These are phyloP conservation scores for Brenthis hecate DNA, from an alignment of 2,888 invertebrate genomes.

Conservation along the genomic window DNA sequence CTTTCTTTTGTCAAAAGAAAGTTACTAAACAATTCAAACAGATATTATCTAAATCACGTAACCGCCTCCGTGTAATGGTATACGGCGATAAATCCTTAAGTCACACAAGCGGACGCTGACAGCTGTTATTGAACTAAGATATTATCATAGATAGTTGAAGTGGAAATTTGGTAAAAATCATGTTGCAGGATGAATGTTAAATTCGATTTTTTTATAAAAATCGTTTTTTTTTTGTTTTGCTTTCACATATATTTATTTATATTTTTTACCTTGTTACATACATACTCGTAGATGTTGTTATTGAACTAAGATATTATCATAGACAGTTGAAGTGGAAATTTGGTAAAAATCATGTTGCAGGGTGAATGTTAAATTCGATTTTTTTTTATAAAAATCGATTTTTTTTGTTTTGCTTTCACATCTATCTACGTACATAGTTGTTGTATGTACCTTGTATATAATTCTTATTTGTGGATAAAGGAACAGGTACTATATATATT, in stretches of 20 bases:
- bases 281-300: background rate
- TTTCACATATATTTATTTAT: no score
- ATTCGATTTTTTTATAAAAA: background rate
- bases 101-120: slow-evolving; percentile 10
- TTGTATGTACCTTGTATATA: no score
- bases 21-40: slow-evolving; percentile 26
- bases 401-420: no score
- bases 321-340: slow-evolving; percentile 7
- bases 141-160: slow-evolving; percentile 12
- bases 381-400: no score
- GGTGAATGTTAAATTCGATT: background rate
- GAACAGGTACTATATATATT: no score
- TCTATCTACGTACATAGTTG: no score
- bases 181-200: background rate
- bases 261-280: no score
- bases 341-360: background rate
- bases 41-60: slow-evolving; percentile 35
- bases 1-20: slow-evolving; percentile 19
- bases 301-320: slow-evolving; percentile 16
- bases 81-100: slow-evolving; percentile 35
- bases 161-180: slow-evolving; percentile 1
- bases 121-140: slow-evolving; percentile 15
- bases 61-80: slow-evolving; percentile 34
- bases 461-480: no score
- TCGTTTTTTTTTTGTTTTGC: no score